Evolutionary conservation across 30 jellyfish, hydroid and myxozoan species (phyloP).

Genomic region (Turritopsis rubra): DNA sequence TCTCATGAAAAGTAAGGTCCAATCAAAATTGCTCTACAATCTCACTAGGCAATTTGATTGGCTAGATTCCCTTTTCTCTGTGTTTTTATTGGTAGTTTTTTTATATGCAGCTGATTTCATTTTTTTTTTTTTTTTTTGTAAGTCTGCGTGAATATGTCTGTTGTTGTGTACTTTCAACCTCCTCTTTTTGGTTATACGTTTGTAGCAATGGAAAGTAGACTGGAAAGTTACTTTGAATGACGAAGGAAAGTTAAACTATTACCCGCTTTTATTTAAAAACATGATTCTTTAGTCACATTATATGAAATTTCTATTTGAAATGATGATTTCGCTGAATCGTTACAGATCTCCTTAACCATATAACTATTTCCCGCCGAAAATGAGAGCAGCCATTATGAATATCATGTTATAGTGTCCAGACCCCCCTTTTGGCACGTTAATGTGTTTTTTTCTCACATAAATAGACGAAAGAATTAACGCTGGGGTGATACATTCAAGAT

Average conservation of each 20-base stretch:
- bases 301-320: background rate
- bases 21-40: background rate
- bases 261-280: too few relatives aligned
- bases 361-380: slow-evolving; percentile 14
- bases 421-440: background rate
- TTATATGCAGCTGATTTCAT: background rate
- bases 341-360: background rate
- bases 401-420: background rate
- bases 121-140: too few relatives aligned
- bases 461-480: background rate
- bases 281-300: background rate
- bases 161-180: too few relatives aligned
- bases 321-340: background rate
- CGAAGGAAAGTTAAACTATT: too few relatives aligned
- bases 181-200: too few relatives aligned
- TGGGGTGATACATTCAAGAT: too few relatives aligned
- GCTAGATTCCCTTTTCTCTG: background rate
- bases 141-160: too few relatives aligned
- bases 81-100: background rate
- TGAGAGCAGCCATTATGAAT: slow-evolving; percentile 8
- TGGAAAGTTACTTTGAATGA: background rate
- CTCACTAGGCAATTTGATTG: background rate
- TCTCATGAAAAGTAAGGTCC: background rate
- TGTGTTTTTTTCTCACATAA: background rate
- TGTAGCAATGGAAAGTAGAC: too few relatives aligned